Conservation (phyloP, 37 sponge, comb jelly and placozoan genomes). For the Aplysina aerophoba region DNA sequence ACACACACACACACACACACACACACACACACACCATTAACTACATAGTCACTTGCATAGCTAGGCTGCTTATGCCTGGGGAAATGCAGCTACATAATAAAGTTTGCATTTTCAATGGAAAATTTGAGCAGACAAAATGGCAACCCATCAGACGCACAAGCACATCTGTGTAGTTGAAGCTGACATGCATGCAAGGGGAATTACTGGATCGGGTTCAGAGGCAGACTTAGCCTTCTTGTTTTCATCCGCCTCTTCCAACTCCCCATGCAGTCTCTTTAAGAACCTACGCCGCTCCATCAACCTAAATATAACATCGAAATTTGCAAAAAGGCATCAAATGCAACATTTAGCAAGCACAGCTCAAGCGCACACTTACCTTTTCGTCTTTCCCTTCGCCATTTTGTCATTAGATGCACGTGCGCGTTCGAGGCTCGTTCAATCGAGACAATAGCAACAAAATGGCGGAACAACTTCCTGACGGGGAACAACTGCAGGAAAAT, state of each 20-base stretch:
- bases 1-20: no score
- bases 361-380: no score
- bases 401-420: neutral
- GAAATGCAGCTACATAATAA: no score
- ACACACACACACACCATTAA: no score
- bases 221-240: neutral
- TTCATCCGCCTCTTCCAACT: neutral
- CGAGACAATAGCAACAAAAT: neutral
- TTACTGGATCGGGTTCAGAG: constrained; percentile 12
- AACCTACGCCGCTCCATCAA: constrained; percentile 22
- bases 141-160: no score
- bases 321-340: neutral
- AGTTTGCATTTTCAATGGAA: no score
- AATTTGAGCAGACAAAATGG: no score
- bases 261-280: constrained; percentile 4
- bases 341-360: neutral
- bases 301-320: neutral
- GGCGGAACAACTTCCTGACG: neutral
- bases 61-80: no score
- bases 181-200: no score
- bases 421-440: no score
- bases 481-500: neutral
- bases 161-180: no score
- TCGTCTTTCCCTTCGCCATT: constrained; percentile 10
- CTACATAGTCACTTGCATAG: no score